Evolutionary conservation across 1,140 invertebrate genomes (phyloP), one percentile per base, ranked within the genome.

Genomic region (Andrena cerasifolii): DNA sequence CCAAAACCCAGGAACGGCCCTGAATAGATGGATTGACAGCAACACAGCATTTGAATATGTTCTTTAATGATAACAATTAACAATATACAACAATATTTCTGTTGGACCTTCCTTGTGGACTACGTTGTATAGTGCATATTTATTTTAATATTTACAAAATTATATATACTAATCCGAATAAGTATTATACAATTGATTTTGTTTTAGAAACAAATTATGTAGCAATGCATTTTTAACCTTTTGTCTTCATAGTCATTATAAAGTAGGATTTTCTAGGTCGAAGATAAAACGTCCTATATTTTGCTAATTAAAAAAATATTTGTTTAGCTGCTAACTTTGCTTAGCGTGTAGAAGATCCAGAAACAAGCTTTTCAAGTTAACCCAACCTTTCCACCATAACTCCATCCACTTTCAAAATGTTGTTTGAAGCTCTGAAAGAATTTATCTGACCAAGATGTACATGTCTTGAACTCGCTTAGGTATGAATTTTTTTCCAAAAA

Each of bases 321-420:
- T 81, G 51, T 65, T 59, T 43, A 61, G 16, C 31, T 2, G n/a
- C 54, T 61, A 67, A 54, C 7, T 65, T 78, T 63, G 58, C 43
- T 74, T 78, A 78, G 43, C 14, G 8, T 5, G 40, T 78, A 73
- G 68, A 5, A 78, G 28, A 31, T 26, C 31, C 8, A 3, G 14
- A 56, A 72, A 63, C 59, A 53, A 63, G 36, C 31, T 78, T 73
- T 26, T 16, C 68, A 63, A 72, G 70, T 78, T 67, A 53, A 68
- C 16, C 53, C 53, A 26, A 6, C 63, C 21, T 74, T 56, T 73
- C 40, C 43, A 49, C 53, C 26, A 26, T 63, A 66, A n/a, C 31
- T 36, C 76, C 28, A 18, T 53, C 40, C 12, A 28, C 28, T 71
- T 47, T 16, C 16, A n/a, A 47, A 33, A 54, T 62, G 14, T 62